phyloP scores from a whole-genome alignment of 2,797 vertebrate species.

The Alauda arvensis region DNA sequence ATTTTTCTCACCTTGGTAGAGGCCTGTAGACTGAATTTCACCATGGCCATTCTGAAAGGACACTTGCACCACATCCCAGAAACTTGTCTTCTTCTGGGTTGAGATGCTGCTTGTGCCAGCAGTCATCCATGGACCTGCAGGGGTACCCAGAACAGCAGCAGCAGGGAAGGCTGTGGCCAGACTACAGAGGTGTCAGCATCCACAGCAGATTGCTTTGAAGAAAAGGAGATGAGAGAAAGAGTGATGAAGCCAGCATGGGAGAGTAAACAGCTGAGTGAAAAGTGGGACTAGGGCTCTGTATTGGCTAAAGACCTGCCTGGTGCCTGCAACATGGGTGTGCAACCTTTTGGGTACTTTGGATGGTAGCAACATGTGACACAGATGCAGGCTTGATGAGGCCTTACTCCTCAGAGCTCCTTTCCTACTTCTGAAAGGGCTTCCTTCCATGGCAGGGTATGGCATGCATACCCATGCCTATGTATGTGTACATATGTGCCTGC shows the following conservation, averaged over 20 bases:
- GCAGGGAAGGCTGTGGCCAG: not conserved
- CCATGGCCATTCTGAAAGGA: not conserved
- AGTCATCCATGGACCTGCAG: not conserved
- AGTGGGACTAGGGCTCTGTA: not conserved
- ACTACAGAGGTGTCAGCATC: not conserved
- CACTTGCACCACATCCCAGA: not conserved
- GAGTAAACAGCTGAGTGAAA: not conserved
- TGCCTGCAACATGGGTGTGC: not conserved
- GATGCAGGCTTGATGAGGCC: not conserved
- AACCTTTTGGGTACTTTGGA: not conserved
- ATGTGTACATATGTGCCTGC: not conserved
- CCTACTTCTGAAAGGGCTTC: not conserved
- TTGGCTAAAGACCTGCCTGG: not conserved
- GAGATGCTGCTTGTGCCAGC: not conserved
- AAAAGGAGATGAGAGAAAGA: not conserved
- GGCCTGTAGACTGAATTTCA: not conserved
- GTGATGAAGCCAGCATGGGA: not conserved
- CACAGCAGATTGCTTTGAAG: not conserved
- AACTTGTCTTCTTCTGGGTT: not conserved
- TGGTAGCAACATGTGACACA: fast-evolving
- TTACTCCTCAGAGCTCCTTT: not conserved
- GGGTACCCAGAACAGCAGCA: not conserved
- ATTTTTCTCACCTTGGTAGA: not conserved
- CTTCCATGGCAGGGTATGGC: not conserved
- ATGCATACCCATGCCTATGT: fast-evolving